Conservation (phyloP, 2,797 vertebrate species). For the Tenualosa ilisha region DNA sequence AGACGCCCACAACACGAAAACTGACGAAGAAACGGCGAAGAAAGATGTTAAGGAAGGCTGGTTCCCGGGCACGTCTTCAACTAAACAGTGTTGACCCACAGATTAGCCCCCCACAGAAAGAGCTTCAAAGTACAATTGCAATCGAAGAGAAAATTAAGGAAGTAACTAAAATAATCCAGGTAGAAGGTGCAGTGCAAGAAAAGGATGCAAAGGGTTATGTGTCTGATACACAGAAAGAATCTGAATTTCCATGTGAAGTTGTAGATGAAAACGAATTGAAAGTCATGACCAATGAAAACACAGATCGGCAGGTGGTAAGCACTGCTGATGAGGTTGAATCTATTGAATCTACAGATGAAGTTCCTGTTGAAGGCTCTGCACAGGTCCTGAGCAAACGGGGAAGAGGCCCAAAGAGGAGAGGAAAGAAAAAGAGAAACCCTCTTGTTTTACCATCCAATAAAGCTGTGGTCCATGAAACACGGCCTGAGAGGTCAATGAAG, state of each 20-base stretch:
- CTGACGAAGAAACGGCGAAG: background rate
- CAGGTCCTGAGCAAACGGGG: background rate
- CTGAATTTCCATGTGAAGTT: background rate
- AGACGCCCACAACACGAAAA: background rate
- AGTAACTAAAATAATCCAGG: background rate
- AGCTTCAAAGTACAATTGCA: background rate
- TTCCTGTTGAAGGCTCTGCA: background rate
- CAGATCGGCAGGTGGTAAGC: background rate
- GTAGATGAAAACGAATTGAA: background rate
- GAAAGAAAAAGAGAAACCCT: background rate
- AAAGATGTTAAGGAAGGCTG: background rate
- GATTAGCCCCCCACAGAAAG: background rate
- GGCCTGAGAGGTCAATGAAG: background rate
- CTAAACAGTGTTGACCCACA: background rate
- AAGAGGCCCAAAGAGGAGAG: background rate
- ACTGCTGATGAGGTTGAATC: background rate
- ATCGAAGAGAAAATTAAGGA: background rate
- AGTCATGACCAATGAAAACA: background rate
- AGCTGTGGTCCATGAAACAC: background rate
- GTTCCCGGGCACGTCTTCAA: background rate
- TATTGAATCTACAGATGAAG: background rate
- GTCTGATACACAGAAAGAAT: background rate
- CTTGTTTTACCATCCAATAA: background rate
- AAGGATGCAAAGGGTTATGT: background rate
- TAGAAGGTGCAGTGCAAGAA: background rate